These are phyloP conservation scores for cattle (Bos taurus) DNA, from an alignment of 2,113 vertebrate species.

Conservation along the genomic window ARS-UCD2.0 NC_037336.1:93425001-93425500, in stretches of 20 bases:
- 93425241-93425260: neutral
- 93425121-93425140: neutral
- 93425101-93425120: neutral
- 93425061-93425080: neutral
- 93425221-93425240: neutral
- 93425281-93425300: neutral
- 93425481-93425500: neutral
- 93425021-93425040: neutral
- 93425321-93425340: neutral
- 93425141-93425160: neutral
- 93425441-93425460: neutral
- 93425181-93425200: neutral
- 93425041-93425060: accelerated
- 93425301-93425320: neutral
- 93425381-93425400: neutral
- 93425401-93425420: neutral
- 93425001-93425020: neutral
- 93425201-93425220: neutral
- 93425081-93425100: neutral
- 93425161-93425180: neutral
- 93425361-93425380: neutral
- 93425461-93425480: neutral
- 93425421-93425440: neutral
- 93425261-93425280: neutral
- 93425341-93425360: neutral